Percentiles rank a stretch among this genome's conserved stretches.
Evolutionary conservation across 2,113 vertebrate species (phyloP).

Genomic region (Leptosomus discolor): DNA sequence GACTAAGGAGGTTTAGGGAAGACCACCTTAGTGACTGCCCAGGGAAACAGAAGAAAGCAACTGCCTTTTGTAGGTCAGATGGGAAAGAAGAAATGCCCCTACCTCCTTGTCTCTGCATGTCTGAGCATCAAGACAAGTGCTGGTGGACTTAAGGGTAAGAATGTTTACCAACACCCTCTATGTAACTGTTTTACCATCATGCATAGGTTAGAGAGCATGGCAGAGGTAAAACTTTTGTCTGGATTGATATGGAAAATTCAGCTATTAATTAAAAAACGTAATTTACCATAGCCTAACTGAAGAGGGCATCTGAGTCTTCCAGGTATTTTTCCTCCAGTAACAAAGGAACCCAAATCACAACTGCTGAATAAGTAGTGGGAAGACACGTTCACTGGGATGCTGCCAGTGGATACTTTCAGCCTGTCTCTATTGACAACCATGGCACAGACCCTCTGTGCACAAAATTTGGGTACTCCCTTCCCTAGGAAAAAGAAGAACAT

Average conservation of each 20-base stretch:
- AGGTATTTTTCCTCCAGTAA: not conserved
- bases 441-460: not conserved
- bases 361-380: not conserved
- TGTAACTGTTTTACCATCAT: not conserved
- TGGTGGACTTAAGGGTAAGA: not conserved
- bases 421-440: not conserved
- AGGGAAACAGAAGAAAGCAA: not conserved
- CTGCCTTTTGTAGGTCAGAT: not conserved
- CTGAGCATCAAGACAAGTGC: not conserved
- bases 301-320: not conserved
- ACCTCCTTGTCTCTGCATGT: not conserved
- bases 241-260: not conserved
- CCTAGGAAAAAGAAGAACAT: not conserved
- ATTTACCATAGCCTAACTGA: not conserved
- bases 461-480: not conserved
- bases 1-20: not conserved
- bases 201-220: not conserved
- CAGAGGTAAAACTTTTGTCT: not conserved
- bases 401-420: not conserved
- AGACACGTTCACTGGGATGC: not conserved
- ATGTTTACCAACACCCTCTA: fast-evolving
- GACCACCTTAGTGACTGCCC: too few relatives aligned
- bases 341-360: not conserved
- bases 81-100: not conserved
- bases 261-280: not conserved